These are phyloP conservation scores for Nothobranchius furzeri DNA, from an alignment of 2,113 vertebrate species.

Conservation along the genomic window DNA sequence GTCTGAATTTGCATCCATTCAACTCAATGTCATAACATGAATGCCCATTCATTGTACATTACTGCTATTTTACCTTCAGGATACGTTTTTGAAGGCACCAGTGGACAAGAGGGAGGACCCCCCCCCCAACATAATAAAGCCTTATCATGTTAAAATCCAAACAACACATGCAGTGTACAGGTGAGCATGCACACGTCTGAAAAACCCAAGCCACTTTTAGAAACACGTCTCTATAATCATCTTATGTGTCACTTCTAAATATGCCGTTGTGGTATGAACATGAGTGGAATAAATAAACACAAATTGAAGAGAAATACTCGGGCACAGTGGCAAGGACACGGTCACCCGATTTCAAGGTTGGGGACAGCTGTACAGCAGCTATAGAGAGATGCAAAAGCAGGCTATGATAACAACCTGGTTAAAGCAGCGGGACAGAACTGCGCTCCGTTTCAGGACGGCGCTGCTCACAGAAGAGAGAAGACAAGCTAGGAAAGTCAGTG, in stretches of 20 bases:
- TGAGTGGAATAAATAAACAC: constrained; percentile 41
- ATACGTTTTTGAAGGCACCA: too few relatives aligned
- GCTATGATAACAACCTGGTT: constrained; percentile 29
- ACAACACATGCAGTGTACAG: background rate
- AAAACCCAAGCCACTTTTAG: constrained; percentile 34
- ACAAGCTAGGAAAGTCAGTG: constrained; percentile 11
- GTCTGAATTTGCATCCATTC: too few relatives aligned
- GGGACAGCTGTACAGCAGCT: constrained; percentile 13
- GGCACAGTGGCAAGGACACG: constrained; percentile 35
- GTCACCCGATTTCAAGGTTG: constrained; percentile 6
- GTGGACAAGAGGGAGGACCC: too few relatives aligned
- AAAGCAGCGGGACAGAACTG: constrained; percentile 31
- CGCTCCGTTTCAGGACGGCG: constrained; percentile 10
- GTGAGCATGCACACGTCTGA: constrained; percentile 11
- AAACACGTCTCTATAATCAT: constrained; percentile 46
- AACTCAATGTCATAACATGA: too few relatives aligned
- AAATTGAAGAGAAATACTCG: constrained; percentile 7
- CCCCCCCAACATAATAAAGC: background rate
- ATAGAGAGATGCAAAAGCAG: constrained; percentile 42
- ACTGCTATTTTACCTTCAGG: too few relatives aligned
- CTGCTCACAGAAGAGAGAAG: constrained; percentile 10
- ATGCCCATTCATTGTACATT: too few relatives aligned
- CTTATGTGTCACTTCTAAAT: constrained; percentile 52
- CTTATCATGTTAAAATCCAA: background rate
- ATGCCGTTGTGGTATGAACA: constrained; percentile 24